These are phyloP conservation scores for Acrocephalus scirpaceus DNA, from an alignment of 2,797 vertebrate species.

Conservation along the genomic window DNA sequence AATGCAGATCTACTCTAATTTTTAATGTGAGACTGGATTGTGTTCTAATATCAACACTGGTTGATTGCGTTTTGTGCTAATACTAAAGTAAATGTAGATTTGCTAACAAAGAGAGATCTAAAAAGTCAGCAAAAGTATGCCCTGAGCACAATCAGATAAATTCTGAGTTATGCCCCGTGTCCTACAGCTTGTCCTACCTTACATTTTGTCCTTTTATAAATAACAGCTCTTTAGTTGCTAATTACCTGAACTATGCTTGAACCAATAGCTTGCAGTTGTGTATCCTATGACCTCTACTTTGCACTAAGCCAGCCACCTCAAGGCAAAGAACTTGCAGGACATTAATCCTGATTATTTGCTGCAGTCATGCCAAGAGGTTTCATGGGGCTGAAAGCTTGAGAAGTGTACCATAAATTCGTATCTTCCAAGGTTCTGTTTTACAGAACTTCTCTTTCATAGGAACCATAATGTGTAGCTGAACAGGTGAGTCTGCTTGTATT, in stretches of 20 bases:
- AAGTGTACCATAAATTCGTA: conserved; percentile 33
- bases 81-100: neutral
- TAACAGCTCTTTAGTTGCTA: neutral
- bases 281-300: neutral
- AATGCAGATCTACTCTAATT: neutral
- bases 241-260: neutral
- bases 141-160: neutral
- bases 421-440: conserved; percentile 33
- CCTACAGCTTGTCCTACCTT: neutral
- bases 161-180: neutral
- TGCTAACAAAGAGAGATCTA: neutral
- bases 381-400: conserved; percentile 26
- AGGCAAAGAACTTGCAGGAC: conserved; percentile 15
- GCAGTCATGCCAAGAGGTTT: conserved; percentile 38
- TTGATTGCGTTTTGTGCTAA: neutral
- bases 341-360: neutral
- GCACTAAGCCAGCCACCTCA: neutral
- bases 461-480: conserved; percentile 5
- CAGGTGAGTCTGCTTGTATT: neutral
- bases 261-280: neutral
- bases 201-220: neutral
- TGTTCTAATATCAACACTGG: neutral
- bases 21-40: neutral
- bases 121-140: neutral
- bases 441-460: neutral